A percentile compares a stretch with the other conserved stretches of the same genome.
These are phyloP conservation scores for Microcebus lehilahytsara DNA, from an alignment of 2,113 vertebrate genomes.

Conservation along the genomic window DNA sequence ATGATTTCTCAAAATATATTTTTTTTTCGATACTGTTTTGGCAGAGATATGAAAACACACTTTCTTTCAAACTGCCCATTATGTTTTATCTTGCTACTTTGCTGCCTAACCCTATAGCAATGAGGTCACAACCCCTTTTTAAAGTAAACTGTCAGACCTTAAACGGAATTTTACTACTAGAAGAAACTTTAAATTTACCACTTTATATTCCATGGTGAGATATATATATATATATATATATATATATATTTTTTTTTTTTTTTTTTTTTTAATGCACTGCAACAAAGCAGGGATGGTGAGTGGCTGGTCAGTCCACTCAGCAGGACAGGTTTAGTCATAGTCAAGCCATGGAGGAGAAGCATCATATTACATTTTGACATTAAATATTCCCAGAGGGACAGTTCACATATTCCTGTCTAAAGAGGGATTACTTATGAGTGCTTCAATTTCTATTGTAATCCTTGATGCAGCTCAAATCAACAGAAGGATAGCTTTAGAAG, in stretches of 20 bases:
- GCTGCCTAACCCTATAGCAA: neutral
- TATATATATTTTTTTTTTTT: no score
- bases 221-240: neutral
- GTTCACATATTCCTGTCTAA: conserved; percentile 47
- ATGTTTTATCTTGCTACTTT: neutral
- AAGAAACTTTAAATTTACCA: conserved; percentile 7
- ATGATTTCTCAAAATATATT: neutral
- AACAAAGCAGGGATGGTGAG: neutral
- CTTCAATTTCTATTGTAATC: conserved; percentile 64
- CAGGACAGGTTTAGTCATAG: neutral
- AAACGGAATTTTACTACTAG: conserved; percentile 6
- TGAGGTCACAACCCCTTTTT: neutral
- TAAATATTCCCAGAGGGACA: conserved; percentile 50
- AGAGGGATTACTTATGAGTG: conserved; percentile 60
- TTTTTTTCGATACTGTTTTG: neutral
- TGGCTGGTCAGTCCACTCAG: neutral
- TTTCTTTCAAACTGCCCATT: neutral
- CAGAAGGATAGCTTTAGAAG: conserved; percentile 59
- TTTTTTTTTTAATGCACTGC: neutral
- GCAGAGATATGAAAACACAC: neutral
- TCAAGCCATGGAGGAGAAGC: neutral
- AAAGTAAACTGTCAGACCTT: neutral
- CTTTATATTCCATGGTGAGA: neutral
- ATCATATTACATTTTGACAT: conserved; percentile 43
- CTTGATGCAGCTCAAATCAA: conserved; percentile 70